Conservation (phyloP, 2,113 vertebrate genomes). For the Rhinopithecus roxellana region DNA sequence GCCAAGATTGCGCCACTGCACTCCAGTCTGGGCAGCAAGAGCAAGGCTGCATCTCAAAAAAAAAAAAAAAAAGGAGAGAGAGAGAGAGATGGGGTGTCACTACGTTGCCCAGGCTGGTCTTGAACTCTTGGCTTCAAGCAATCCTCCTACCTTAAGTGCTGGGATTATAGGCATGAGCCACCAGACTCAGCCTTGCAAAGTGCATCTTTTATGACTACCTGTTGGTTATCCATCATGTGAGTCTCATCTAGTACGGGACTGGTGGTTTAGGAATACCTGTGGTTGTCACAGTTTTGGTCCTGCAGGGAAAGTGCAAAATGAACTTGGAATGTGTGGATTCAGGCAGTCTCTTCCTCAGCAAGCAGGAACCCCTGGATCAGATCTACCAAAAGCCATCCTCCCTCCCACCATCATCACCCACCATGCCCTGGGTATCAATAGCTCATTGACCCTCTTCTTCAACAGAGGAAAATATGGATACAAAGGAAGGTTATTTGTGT, state of each 20-base stretch:
- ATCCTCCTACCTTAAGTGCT: too few relatives aligned
- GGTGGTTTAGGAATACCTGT: background rate
- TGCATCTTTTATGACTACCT: accelerated
- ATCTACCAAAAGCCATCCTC: background rate
- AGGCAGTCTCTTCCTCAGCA: background rate
- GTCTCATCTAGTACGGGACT: accelerated
- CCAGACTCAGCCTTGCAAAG: too few relatives aligned
- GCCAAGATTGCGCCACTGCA: too few relatives aligned
- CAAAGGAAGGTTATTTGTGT: accelerated
- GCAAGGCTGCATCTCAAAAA: too few relatives aligned
- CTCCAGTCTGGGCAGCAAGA: too few relatives aligned
- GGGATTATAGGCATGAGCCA: too few relatives aligned
- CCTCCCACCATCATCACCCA: background rate
- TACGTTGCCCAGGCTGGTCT: too few relatives aligned
- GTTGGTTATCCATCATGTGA: background rate
- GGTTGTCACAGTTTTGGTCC: background rate
- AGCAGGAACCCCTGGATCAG: background rate
- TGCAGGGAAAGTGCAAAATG: too few relatives aligned
- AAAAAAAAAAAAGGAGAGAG: too few relatives aligned
- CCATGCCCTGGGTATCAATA: background rate
- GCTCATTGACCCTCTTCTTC: background rate
- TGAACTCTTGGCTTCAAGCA: too few relatives aligned
- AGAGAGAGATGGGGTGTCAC: too few relatives aligned
- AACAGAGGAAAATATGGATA: background rate
- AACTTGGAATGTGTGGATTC: background rate